These are phyloP conservation scores for Caenorhabditis imperialis DNA, from an alignment of 2,888 invertebrate species.

Conservation along the genomic window DNA sequence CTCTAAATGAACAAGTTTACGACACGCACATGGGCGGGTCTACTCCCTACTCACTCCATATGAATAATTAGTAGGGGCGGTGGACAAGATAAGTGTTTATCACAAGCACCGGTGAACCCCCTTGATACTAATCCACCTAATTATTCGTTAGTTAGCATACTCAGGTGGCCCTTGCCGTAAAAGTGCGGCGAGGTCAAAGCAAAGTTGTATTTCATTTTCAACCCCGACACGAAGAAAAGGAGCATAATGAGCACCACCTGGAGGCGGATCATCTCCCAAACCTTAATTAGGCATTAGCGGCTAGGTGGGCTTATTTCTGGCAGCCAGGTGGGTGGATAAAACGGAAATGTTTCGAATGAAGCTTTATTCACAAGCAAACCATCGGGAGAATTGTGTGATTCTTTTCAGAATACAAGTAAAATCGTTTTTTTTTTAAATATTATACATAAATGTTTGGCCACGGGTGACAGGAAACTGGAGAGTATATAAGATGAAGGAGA, in stretches of 20 bases:
- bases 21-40: slow-evolving; percentile 42
- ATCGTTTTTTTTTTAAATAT: no score
- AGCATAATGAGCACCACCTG: slow-evolving; percentile 48
- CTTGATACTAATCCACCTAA: slow-evolving; percentile 14
- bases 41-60: neutral
- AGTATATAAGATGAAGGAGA: no score
- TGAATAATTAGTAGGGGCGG: slow-evolving; percentile 33
- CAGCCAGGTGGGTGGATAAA: slow-evolving; percentile 25
- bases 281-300: slow-evolving; percentile 25
- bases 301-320: neutral
- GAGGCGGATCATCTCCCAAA: slow-evolving; percentile 42
- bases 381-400: no score
- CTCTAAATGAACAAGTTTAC: slow-evolving; percentile 6
- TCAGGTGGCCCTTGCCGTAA: slow-evolving; percentile 28
- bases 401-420: no score
- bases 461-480: no score
- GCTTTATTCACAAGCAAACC: no score
- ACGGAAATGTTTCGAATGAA: slow-evolving; percentile 23
- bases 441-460: no score
- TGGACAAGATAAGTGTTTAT: slow-evolving; percentile 49
- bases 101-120: slow-evolving; percentile 16
- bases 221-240: slow-evolving; percentile 10
- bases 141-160: slow-evolving; percentile 36
- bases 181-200: slow-evolving; percentile 46
- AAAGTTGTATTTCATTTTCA: slow-evolving; percentile 35